Evolutionary conservation across 2,888 invertebrate genomes (phyloP), one percentile per base, ranked within the genome.

Genomic region (Melanophora roralis): DNA sequence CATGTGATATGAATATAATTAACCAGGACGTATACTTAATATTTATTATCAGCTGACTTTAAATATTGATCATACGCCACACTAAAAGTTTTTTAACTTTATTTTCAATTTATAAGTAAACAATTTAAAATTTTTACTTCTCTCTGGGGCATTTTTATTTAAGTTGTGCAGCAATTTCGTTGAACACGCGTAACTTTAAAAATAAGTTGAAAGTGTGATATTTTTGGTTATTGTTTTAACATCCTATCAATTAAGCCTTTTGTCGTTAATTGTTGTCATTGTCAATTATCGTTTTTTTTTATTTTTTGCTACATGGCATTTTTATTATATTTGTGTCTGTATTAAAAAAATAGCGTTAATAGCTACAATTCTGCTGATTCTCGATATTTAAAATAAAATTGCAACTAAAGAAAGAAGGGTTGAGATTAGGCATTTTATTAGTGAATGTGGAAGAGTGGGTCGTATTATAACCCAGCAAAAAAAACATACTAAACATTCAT

Each of bases 241-340:
- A 65, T 65, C 53, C 69, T 65, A 78, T 78, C 74, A 78, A 78
- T 78, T 74, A 65, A 21, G 45, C 32, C 69, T 64, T 74, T 78
- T 74, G 69, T 74, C 78, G 69, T 67, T 79, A 79, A 79, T 75
- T 79, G 69, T 74, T 43, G 74, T 71, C 69, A 74, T 79, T 79
- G 74, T 74, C 57, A 27, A 59, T 36, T n/a, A 65, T 53, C 32
- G 23, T 73, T 62, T 62, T 62, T 65, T 62, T 6, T 62, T 62
- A 2, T 45, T 23, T 21, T n/a, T n/a, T n/a, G n/a, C 16, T 16
- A 3, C 5, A 9, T 51, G 12, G 27, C 68, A 23, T 62, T 67
- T 55, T 69, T 57, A 62, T 71, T 65, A 55, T 57, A 5, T 16
- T 49, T 57, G 60, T 71, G 27, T 49, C 38, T 36, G 49, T 8